A percentile compares a stretch with the other conserved stretches of the same genome.
These are phyloP conservation scores for Taxidea taxus DNA, from an alignment of 2,113 vertebrate species.

Conservation along the genomic window DNA sequence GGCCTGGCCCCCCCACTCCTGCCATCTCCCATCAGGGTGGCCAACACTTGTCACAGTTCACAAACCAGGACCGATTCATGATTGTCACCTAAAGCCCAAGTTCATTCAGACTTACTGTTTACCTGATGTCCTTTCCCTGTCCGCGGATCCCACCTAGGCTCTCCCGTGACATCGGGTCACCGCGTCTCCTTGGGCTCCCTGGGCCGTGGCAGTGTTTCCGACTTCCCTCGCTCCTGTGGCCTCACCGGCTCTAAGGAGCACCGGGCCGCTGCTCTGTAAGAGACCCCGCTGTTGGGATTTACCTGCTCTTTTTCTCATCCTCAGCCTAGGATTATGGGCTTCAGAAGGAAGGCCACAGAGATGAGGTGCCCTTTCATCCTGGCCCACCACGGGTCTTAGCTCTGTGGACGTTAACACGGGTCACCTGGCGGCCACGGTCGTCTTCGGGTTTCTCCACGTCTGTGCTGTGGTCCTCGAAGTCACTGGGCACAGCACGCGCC, in stretches of 20 bases:
- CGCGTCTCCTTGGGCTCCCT: background rate
- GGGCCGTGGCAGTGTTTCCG: background rate
- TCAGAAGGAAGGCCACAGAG: background rate
- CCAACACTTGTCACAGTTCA: background rate
- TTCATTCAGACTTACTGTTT: background rate
- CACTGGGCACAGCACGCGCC: background rate
- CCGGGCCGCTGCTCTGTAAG: background rate
- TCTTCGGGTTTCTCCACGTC: background rate
- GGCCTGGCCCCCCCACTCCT: too few species aligned
- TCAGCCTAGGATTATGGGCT: background rate
- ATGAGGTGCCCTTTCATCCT: background rate
- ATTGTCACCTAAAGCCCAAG: background rate
- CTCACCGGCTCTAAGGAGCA: background rate
- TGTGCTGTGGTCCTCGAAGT: background rate
- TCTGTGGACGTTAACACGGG: too few species aligned
- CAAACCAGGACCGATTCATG: background rate
- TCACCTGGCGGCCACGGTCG: background rate
- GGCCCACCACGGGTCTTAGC: rapidly evolving
- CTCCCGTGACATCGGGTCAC: rapidly evolving
- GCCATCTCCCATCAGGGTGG: background rate
- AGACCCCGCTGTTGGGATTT: background rate
- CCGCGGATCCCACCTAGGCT: background rate
- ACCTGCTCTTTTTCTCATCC: rapidly evolving
- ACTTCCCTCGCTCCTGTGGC: background rate
- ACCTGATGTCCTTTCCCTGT: background rate